phyloP scores from a whole-genome alignment of 2,888 invertebrate genomes.

The Diogma glabrata region DNA sequence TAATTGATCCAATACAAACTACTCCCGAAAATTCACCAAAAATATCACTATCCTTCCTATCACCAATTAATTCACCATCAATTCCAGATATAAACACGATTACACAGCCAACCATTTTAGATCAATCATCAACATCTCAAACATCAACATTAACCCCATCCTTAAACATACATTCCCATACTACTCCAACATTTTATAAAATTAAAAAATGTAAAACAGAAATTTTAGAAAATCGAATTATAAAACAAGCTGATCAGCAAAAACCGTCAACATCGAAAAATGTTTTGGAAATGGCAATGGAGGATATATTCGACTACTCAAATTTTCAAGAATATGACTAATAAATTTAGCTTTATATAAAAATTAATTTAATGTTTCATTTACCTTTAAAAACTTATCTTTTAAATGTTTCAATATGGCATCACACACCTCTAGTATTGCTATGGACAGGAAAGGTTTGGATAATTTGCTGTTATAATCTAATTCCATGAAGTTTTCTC shows the following conservation, averaged over 20 bases:
- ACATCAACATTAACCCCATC: not conserved
- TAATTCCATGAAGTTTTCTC: not conserved
- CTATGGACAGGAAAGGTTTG: not conserved
- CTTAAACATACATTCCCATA: not conserved
- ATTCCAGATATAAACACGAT: not conserved
- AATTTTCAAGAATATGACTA: not conserved
- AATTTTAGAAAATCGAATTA: not conserved
- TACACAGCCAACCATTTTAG: not conserved
- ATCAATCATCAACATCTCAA: not conserved
- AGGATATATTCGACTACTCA: not conserved
- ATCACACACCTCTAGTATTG: not conserved
- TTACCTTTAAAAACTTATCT: not conserved
- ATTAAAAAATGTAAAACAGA: not conserved
- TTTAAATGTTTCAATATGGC: not conserved
- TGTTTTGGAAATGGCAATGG: not conserved
- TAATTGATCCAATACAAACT: not conserved
- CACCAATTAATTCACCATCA: not conserved
- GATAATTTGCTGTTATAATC: not conserved
- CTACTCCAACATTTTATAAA: too few relatives aligned
- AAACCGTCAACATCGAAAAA: not conserved
- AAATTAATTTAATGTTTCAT: not conserved
- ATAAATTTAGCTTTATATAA: not conserved
- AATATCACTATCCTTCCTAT: not conserved
- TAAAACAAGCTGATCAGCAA: not conserved
- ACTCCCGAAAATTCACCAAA: too few relatives aligned